Conservation (phyloP, 2,888 invertebrate genomes). For the Mythimna vitellina region DNA sequence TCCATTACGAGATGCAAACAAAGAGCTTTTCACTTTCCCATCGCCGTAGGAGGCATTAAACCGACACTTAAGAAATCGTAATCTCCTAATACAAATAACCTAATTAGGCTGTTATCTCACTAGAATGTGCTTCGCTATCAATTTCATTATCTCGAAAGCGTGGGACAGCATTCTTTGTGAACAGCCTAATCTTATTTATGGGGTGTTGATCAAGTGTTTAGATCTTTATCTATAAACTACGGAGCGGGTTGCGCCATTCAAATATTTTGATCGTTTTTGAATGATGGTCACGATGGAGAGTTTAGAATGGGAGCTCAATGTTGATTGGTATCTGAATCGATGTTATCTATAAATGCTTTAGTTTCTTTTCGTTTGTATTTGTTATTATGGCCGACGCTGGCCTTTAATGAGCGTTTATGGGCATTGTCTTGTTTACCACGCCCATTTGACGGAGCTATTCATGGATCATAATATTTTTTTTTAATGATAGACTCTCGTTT, state of each 20-base stretch:
- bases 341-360: constrained; percentile 44
- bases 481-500: no score
- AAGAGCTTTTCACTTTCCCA: constrained; percentile 45
- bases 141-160: constrained; percentile 65
- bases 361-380: constrained; percentile 24
- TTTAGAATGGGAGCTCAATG: constrained; percentile 45
- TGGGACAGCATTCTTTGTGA: constrained; percentile 66
- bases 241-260: constrained; percentile 46
- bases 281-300: constrained; percentile 46
- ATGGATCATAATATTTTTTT: no score
- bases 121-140: constrained; percentile 60
- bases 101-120: constrained; percentile 66
- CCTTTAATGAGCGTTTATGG: background rate
- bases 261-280: constrained; percentile 65
- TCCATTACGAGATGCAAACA: constrained; percentile 28
- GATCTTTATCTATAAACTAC: constrained; percentile 58
- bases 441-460: no score
- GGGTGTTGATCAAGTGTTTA: constrained; percentile 62
- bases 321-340: constrained; percentile 44
- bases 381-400: background rate
- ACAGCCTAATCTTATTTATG: constrained; percentile 65
- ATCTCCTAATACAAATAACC: constrained; percentile 68
- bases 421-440: background rate
- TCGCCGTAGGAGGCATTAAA: constrained; percentile 44
- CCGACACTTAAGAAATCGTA: constrained; percentile 57